Evolutionary conservation across 2,113 vertebrate species (phyloP), one percentile per base, ranked within the genome.

Genomic region (Redunca redunca): DNA sequence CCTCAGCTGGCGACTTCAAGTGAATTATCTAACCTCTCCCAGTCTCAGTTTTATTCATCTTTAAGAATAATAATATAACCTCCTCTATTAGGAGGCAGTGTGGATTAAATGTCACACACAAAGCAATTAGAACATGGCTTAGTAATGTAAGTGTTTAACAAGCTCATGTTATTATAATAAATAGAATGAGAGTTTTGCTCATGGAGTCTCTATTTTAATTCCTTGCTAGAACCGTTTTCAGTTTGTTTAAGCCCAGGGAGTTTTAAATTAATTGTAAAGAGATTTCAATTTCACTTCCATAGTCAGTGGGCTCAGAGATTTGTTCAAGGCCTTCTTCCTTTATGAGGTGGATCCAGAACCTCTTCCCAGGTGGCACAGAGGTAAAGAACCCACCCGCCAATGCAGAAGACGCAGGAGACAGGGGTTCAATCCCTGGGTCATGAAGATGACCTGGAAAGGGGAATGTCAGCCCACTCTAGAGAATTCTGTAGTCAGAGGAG

Each of bases 171-270:
- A 88, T 82, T 91, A 52, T 43, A 71, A 81, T 88, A 62, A 97
- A 53, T 11, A 88, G 16, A 85, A 26, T 15, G 53, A 71, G n/a
- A 52, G 33, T n/a, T 94, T 94, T 95, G 77, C 53, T 94, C 16
- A 19, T 21, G 80, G 26, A 97, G 7, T 21, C 40, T 91, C 26
- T 90, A 26, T 92, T 95, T 91, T 97, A 94, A 94, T 89, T 96
- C 36, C 55, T 88, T 85, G 52, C 23, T 71, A 48, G 25, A 77
- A 28, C 1, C 26, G 88, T 86, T 92, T 97, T 77, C 57, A 94
- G 50, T n/a, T 85, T 40, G 52, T 92, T 62, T 82, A 92, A 92
- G 52, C 36, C 26, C 92, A 55, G 14, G 28, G 58, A 85, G 89
- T 94, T 96, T 4, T 43, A 90, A 97, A 50, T 88, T 14, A 80